phyloP scores from a whole-genome alignment of 2,797 vertebrate genomes.

The Diplodus sargus region DNA sequence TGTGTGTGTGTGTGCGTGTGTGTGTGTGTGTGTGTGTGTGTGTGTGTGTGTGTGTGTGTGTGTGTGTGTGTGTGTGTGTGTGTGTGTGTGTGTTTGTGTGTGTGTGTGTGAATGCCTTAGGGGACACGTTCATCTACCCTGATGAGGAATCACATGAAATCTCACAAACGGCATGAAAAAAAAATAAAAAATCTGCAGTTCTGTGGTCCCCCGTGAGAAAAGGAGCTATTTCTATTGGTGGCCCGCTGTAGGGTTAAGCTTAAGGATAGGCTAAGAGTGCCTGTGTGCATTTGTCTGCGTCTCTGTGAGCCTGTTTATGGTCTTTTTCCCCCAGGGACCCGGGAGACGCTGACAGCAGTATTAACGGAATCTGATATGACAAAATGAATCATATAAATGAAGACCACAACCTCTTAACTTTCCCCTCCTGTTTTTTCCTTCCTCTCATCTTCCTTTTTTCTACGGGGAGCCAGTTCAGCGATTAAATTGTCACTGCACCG shows the following conservation, averaged over 20 bases:
- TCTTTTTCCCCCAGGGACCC: slow-evolving; percentile 35
- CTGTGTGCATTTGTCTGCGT: slow-evolving; percentile 45
- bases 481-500: slow-evolving; percentile 84
- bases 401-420: slow-evolving; percentile 74
- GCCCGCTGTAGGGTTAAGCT: slow-evolving; percentile 51
- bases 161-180: slow-evolving; percentile 37
- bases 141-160: slow-evolving; percentile 52
- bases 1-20: too few species aligned
- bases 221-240: slow-evolving; percentile 41
- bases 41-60: slow-evolving; percentile 4
- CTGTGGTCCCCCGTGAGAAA: slow-evolving; percentile 33
- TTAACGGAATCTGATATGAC: slow-evolving; percentile 81
- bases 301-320: slow-evolving; percentile 51
- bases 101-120: slow-evolving; percentile 1
- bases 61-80: not conserved
- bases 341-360: slow-evolving; percentile 69
- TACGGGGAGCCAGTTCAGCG: slow-evolving; percentile 72
- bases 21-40: not conserved
- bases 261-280: slow-evolving; percentile 46
- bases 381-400: slow-evolving; percentile 84
- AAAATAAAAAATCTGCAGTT: slow-evolving; percentile 11
- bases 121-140: slow-evolving; percentile 41
- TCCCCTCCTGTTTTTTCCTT: slow-evolving; percentile 56
- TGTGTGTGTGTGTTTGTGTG: slow-evolving; percentile 5
- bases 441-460: slow-evolving; percentile 63